A percentile compares a stretch with the other conserved stretches of the same genome.
phyloP scores from a whole-genome alignment of 2,888 invertebrate species.

The Leucania comma region DNA sequence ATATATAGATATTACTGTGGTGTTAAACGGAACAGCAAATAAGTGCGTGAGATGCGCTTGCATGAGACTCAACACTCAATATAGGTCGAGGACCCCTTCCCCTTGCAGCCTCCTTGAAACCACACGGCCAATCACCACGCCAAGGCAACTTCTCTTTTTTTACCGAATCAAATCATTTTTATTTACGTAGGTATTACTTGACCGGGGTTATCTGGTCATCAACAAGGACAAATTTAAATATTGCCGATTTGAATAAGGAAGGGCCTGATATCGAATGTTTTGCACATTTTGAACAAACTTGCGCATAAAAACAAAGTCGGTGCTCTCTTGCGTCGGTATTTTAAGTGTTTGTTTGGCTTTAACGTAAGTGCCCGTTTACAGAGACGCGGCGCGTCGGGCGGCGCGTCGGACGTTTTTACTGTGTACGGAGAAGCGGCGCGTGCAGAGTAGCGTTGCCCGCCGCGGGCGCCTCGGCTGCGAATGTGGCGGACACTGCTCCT shows the following conservation, averaged over 20 bases:
- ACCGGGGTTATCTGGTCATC: slow-evolving; percentile 85
- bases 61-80: slow-evolving; percentile 71
- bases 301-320: slow-evolving; percentile 30
- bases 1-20: slow-evolving; percentile 35
- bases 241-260: slow-evolving; percentile 72
- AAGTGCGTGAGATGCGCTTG: slow-evolving; percentile 65
- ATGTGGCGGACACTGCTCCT: too few species aligned
- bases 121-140: slow-evolving; percentile 87
- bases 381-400: too few species aligned
- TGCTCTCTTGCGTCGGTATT: slow-evolving; percentile 29
- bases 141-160: slow-evolving; percentile 80
- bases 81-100: slow-evolving; percentile 88
- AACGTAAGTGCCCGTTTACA: too few species aligned
- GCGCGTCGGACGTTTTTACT: too few species aligned
- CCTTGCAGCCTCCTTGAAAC: slow-evolving; percentile 89
- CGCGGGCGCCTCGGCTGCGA: too few species aligned
- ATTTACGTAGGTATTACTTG: slow-evolving; percentile 86
- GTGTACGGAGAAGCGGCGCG: too few species aligned
- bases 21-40: slow-evolving; percentile 71
- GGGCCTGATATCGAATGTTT: slow-evolving; percentile 56
- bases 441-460: too few species aligned
- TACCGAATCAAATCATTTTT: slow-evolving; percentile 89
- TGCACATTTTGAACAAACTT: slow-evolving; percentile 44
- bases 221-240: slow-evolving; percentile 82
- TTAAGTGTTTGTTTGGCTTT: slow-evolving; percentile 45